Evolutionary conservation across 2,113 vertebrate species (phyloP).

Genomic region (Epinephelus fuscoguttatus): DNA sequence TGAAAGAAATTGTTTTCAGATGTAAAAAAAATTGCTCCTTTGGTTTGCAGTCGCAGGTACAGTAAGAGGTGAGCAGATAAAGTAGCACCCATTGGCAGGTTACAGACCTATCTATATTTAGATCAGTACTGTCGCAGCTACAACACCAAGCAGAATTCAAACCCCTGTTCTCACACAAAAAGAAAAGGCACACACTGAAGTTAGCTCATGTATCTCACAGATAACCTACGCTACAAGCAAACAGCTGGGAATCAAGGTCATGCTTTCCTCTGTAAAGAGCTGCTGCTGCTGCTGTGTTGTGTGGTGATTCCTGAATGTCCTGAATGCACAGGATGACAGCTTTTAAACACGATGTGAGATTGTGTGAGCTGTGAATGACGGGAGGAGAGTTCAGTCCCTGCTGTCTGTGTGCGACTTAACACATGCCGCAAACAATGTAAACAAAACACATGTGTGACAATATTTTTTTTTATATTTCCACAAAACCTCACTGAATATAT

Average conservation of each 20-base stretch:
- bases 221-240: slow-evolving; percentile 50
- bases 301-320: background rate
- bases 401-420: background rate
- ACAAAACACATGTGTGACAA: background rate
- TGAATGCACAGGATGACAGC: background rate
- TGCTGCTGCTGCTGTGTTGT: background rate
- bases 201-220: slow-evolving; percentile 56
- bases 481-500: background rate
- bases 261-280: slow-evolving; percentile 18
- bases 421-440: background rate
- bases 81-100: slow-evolving; percentile 65
- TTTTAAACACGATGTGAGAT: background rate
- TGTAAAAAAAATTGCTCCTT: background rate
- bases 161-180: slow-evolving; percentile 61
- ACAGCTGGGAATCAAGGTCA: slow-evolving; percentile 71
- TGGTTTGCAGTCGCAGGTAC: slow-evolving; percentile 45
- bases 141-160: slow-evolving; percentile 74
- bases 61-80: slow-evolving; percentile 53
- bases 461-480: slow-evolving; percentile 4
- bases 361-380: background rate
- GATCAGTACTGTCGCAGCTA: slow-evolving; percentile 73
- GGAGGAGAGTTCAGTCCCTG: background rate
- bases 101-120: slow-evolving; percentile 82
- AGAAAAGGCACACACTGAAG: slow-evolving; percentile 36
- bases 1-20: background rate